Percentiles rank a stretch among this genome's conserved stretches.
These are phyloP conservation scores for Minunthozetes semirufus DNA, from an alignment of 2,888 invertebrate genomes.

Conservation along the genomic window DNA sequence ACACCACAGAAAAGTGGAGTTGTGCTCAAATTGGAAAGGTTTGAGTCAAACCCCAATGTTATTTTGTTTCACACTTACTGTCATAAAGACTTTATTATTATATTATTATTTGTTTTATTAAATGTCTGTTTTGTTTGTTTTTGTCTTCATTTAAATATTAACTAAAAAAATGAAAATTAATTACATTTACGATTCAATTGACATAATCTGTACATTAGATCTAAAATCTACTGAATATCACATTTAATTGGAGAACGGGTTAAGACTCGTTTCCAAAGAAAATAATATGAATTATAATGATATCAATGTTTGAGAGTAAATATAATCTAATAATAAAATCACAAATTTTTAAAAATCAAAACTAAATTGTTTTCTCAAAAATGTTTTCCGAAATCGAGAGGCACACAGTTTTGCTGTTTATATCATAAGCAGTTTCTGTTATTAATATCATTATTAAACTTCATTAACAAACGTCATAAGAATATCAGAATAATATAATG, in stretches of 20 bases:
- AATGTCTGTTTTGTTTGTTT: not conserved
- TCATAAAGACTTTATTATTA: not conserved
- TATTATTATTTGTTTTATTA: not conserved
- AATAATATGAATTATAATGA: not conserved
- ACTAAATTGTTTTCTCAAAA: not conserved
- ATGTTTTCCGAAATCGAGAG: not conserved
- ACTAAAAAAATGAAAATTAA: not conserved
- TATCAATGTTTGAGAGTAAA: not conserved
- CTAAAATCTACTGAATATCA: not conserved
- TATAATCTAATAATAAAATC: not conserved
- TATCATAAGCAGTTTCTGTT: too few species aligned
- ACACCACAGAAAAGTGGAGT: not conserved
- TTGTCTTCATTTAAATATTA: not conserved
- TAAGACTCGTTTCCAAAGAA: not conserved
- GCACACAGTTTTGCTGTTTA: conserved; percentile 21
- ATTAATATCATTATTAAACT: too few species aligned
- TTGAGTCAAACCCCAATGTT: not conserved
- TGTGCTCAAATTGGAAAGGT: not conserved
- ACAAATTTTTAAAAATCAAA: not conserved
- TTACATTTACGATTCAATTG: not conserved
- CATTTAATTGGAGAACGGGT: not conserved
- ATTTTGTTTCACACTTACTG: not conserved
- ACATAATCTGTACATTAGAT: not conserved
- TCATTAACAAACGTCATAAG: too few species aligned
- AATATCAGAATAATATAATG: too few species aligned